Evolutionary conservation across 1,140 invertebrate genomes (phyloP), one percentile per base, ranked within the genome.

Genomic region (Pseudomyrmex sp.): DNA sequence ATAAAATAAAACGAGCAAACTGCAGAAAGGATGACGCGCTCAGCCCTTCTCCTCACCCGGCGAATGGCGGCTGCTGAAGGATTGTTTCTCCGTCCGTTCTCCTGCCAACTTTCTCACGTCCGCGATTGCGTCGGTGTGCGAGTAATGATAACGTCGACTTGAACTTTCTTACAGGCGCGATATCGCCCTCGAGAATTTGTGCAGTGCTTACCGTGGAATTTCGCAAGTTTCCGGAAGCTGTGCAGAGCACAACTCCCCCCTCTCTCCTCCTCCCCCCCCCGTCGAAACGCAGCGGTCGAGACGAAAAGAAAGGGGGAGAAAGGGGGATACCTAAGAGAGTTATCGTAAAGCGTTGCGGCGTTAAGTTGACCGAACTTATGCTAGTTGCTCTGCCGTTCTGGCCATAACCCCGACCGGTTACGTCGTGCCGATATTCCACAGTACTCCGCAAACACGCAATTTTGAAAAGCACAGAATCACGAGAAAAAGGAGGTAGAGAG

Each of bases 291-390:
- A 50, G 20, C 35, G 35, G 35, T 35, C 35, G 35, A 4, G 18
- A 73, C 18, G 59, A 35, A n/a, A 18, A 20, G 59, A 2, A 48
- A 8, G 48, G 46, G 13, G 9, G n/a, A n/a, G 8, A 46, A 18
- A 50, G 12, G 58, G 15, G 44, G 12, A 9, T 48, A 80, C 46
- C 79, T 75, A 75, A 62, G 84, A 75, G 69, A 85, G 79, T 85
- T 86, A 83, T 59, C 84, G 70, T 83, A 84, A 84, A 87, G 80
- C 73, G 76, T 85, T 84, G 85, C 75, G 56, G 61, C 65, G 80
- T 85, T 86, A 88, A 88, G 73, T 88, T 88, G 72, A 82, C 82
- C 85, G 77, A 88, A 88, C 87, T 88, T 86, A 87, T 86, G 82
- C 82, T 72, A 62, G 75, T 80, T 68, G 44, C 58, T 35, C 54